phyloP scores from a whole-genome alignment of 2,888 invertebrate genomes.

The Melieria picta region DNA sequence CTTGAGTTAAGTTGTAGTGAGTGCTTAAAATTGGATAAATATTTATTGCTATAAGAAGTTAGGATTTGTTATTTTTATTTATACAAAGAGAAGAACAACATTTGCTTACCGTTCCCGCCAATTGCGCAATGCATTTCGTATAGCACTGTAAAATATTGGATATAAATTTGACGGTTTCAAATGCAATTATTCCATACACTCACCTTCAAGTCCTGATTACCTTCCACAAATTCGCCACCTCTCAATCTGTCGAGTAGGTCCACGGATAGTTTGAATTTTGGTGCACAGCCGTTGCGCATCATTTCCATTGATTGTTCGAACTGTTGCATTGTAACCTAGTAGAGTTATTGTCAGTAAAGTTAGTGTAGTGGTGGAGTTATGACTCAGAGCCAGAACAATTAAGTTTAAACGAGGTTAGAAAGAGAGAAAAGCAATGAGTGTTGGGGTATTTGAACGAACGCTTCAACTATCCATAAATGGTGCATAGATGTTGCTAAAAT shows the following conservation, averaged over 20 bases:
- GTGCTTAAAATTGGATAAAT: too few species aligned
- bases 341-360: neutral
- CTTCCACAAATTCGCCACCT: conserved; percentile 54
- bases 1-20: too few species aligned
- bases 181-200: neutral
- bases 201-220: conserved; percentile 55
- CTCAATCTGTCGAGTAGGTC: conserved; percentile 56
- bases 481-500: neutral
- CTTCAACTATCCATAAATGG: neutral
- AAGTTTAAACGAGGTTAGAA: too few species aligned
- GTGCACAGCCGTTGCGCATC: conserved; percentile 61
- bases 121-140: conserved; percentile 57
- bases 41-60: too few species aligned
- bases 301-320: conserved; percentile 60
- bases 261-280: conserved; percentile 56
- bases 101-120: conserved; percentile 58
- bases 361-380: too few species aligned
- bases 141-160: conserved; percentile 55
- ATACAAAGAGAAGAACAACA: too few species aligned
- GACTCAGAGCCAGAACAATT: too few species aligned
- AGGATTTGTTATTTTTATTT: too few species aligned
- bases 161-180: too few species aligned
- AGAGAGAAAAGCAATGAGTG: too few species aligned
- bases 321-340: conserved; percentile 60
- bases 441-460: neutral